Evolutionary conservation across 2,797 vertebrate species (phyloP).

Genomic region (Coendou prehensilis): DNA sequence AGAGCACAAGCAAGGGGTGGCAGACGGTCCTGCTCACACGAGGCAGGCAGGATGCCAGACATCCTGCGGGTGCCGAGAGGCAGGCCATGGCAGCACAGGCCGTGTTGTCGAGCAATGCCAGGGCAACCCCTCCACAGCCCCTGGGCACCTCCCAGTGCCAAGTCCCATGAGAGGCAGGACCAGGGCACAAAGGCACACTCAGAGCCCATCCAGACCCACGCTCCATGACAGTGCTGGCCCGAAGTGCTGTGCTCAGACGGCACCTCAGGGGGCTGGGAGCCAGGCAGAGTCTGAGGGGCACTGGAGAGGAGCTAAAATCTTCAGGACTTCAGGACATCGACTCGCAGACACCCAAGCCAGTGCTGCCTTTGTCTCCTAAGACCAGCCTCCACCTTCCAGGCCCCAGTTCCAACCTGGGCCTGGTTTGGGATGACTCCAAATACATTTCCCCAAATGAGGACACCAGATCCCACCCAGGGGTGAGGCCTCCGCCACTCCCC

Average conservation of each 20-base stretch:
- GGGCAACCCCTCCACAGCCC: background rate
- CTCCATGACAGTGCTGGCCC: background rate
- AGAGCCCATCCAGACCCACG: background rate
- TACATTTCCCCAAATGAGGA: background rate
- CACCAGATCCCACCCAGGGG: background rate
- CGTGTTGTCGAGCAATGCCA: no score
- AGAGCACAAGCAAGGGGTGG: background rate
- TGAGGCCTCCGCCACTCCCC: no score
- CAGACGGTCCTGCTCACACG: background rate
- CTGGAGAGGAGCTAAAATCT: background rate
- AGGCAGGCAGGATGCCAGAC: background rate
- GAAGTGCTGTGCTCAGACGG: accelerated
- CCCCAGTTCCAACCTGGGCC: background rate
- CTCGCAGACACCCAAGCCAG: background rate
- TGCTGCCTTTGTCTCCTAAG: background rate
- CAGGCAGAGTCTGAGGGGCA: background rate
- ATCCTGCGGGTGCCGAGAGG: no score
- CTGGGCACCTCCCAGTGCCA: background rate
- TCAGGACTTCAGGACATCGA: background rate
- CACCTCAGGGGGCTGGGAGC: background rate
- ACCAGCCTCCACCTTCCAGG: background rate
- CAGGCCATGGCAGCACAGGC: background rate
- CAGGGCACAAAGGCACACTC: background rate
- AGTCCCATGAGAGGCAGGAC: background rate
- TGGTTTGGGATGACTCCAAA: background rate